Evolutionary conservation across 2,113 vertebrate genomes (phyloP).

Genomic region (Pollachius pollachius): DNA sequence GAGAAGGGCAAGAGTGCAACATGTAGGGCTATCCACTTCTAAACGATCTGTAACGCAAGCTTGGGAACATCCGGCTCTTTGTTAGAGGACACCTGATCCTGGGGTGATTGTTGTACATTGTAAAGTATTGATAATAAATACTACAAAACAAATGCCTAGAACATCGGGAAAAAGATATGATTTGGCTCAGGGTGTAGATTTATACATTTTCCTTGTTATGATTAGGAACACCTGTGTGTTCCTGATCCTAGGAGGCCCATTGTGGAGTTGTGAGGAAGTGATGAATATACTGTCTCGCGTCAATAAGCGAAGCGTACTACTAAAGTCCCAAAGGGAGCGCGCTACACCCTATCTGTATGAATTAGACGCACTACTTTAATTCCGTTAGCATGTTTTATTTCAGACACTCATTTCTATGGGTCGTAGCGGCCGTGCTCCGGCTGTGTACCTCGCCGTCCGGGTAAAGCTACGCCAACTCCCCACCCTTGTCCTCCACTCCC

Average conservation of each 20-base stretch:
- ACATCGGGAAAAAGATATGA: no score
- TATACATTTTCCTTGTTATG: no score
- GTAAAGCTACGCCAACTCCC: conserved; percentile 56
- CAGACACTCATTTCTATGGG: conserved; percentile 48
- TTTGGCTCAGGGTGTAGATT: no score
- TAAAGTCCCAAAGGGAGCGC: no score
- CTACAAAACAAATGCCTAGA: no score
- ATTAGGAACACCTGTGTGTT: no score
- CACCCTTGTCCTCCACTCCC: conserved; percentile 38
- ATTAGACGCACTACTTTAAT: conserved; percentile 47
- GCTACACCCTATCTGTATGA: no score
- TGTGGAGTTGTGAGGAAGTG: no score
- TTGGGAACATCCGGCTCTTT: conserved; percentile 20
- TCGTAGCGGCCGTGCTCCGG: conserved; percentile 47
- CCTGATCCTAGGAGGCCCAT: no score
- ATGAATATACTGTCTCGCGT: no score
- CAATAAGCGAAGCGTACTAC: no score
- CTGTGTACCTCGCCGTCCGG: conserved; percentile 47
- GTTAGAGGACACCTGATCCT: conserved; percentile 5
- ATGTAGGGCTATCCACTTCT: conserved; percentile 7
- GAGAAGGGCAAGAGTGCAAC: conserved; percentile 54
- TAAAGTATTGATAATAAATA: no score
- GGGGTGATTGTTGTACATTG: background rate
- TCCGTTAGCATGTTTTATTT: conserved; percentile 52
- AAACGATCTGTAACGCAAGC: conserved; percentile 21